Base-by-base conservation (phyloP, 2,888 invertebrate genomes). In the Seira ritae region DNA sequence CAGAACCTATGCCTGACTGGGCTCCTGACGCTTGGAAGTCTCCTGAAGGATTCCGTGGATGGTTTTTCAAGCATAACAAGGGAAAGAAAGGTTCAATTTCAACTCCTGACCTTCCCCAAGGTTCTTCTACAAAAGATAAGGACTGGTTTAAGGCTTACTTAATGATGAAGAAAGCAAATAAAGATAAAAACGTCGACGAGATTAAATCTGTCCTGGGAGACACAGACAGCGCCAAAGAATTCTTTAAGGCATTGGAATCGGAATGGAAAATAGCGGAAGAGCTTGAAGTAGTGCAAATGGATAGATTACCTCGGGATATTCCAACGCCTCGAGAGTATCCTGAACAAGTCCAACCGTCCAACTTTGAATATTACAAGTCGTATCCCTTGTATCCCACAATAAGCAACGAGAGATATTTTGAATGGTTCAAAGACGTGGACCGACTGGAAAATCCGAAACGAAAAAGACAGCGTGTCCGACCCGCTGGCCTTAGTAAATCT, bases 371-470 rank as follows among this genome's bases (percentile, higher is more conserved):
- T n/a, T 80, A 80, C n/a, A 74, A 60, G n/a, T 80, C 80, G 0
- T 80, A 69, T 20, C 80, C 80, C 2, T 37, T 80, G 0, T 80
- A 80, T 20, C 80, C 80, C 1, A 62, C 80, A 0, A n/a, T 80
- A 23, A 80, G 80, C 19, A 80, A 19, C 19, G 80, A 80, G 24
- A 20, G 74, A 0, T 74, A 74, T 24, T 80, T 37, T 22, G 80
- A 80, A 74, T 80, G 80, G 80, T 80, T 68, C 37, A 80, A 74
- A n/a, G 80, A 80, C 22, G 60, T 80, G 10, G 23, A 74, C 24
- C 24, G 74, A 8, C 50, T 80, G 12, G 31, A 55, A 24, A 62
- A 80, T 68, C 80, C 80, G 3, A 10, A 20, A 0, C 15, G 37
- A 0, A 67, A 42, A 62, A 55, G 67, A 42, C 22, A 10, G 15